Evolutionary conservation across 2,888 invertebrate species (phyloP).

Genomic region (Heliconius erato): DNA sequence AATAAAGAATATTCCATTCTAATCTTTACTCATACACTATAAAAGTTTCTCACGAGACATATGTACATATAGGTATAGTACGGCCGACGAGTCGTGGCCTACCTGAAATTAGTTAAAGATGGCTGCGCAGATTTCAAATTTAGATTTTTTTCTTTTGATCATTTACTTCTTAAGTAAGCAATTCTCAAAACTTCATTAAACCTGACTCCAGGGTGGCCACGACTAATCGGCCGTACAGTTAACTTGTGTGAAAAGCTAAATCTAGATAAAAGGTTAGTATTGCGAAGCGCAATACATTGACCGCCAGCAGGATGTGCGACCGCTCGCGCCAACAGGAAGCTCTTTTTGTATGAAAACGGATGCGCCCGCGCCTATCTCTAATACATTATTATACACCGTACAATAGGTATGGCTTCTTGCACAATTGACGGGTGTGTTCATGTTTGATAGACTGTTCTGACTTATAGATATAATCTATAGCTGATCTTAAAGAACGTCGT

Average conservation of each 20-base stretch:
- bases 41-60: no score
- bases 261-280: slow-evolving; percentile 20
- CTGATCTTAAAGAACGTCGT: not conserved
- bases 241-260: slow-evolving; percentile 25
- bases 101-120: no score
- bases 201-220: no score
- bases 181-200: no score
- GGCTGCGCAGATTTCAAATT: no score
- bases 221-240: not conserved
- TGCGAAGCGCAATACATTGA: slow-evolving; percentile 34
- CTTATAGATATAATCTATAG: not conserved
- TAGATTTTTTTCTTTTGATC: no score
- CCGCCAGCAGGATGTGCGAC: slow-evolving; percentile 40
- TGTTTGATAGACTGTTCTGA: not conserved
- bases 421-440: not conserved
- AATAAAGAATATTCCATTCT: no score
- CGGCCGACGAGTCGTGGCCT: no score
- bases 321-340: slow-evolving; percentile 39
- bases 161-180: no score
- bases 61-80: not conserved
- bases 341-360: slow-evolving; percentile 47
- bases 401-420: slow-evolving; percentile 11
- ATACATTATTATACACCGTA: not conserved
- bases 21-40: no score
- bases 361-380: slow-evolving; percentile 46